phyloP scores from a whole-genome alignment of 2,888 invertebrate genomes.

The Mesochorus sp. region DNA sequence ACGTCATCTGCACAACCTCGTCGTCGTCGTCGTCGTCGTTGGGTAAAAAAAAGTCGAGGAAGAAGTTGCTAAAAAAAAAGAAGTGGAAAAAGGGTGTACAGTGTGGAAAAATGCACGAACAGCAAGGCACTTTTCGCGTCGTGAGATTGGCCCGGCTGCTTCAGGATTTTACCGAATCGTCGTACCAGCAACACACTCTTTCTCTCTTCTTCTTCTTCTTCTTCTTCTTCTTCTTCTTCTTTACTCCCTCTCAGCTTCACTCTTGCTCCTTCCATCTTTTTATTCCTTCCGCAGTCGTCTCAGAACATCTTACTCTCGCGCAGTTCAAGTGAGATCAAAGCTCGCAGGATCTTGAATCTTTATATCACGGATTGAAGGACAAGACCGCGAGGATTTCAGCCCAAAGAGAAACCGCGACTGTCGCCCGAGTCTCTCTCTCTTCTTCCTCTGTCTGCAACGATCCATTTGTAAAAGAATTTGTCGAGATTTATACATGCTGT shows the following conservation, averaged over 20 bases:
- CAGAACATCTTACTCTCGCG: slow-evolving; percentile 33
- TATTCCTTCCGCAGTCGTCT: slow-evolving; percentile 22
- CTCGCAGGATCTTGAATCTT: slow-evolving; percentile 38
- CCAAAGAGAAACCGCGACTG: slow-evolving; percentile 35
- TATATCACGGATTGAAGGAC: slow-evolving; percentile 8
- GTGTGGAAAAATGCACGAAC: slow-evolving; percentile 41
- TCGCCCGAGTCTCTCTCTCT: not conserved
- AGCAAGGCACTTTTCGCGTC: slow-evolving; percentile 46
- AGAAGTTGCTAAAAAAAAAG: slow-evolving; percentile 27
- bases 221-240: not conserved
- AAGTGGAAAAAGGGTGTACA: not conserved
- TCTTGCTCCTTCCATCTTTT: not conserved
- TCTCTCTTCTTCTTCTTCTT: slow-evolving; percentile 12
- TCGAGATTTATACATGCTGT: not conserved
- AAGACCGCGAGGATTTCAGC: slow-evolving; percentile 42
- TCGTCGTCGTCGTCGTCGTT: slow-evolving; percentile 11
- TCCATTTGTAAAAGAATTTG: slow-evolving; percentile 24
- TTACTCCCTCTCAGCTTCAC: not conserved
- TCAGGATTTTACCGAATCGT: slow-evolving; percentile 53
- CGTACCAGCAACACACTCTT: slow-evolving; percentile 22
- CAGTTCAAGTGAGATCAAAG: slow-evolving; percentile 58
- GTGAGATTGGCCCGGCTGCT: slow-evolving; percentile 60
- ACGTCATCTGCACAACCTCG: slow-evolving; percentile 40
- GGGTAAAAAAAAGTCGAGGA: slow-evolving; percentile 15
- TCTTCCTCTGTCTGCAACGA: not conserved